A percentile compares a stretch with the other conserved stretches of the same genome.
These are phyloP conservation scores for Acleris literana DNA, from an alignment of 2,888 invertebrate species.

Conservation along the genomic window DNA sequence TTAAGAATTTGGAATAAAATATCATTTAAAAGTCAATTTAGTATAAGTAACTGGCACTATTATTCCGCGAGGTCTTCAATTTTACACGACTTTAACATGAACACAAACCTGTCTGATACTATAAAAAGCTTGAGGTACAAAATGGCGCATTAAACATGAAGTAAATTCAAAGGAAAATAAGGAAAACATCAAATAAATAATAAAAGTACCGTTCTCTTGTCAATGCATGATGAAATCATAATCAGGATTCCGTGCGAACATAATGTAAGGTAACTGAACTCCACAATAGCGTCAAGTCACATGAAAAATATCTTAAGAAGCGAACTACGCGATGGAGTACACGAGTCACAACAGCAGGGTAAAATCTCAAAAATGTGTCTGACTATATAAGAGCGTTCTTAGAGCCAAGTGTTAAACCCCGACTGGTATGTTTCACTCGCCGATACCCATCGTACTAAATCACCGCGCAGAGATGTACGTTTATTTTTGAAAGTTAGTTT, in stretches of 20 bases:
- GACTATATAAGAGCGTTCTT: slow-evolving; percentile 24
- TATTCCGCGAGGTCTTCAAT: no score
- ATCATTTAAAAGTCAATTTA: no score
- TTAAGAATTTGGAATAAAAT: no score
- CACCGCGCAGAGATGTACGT: slow-evolving; percentile 53
- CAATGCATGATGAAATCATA: slow-evolving; percentile 1
- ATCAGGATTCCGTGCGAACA: not conserved
- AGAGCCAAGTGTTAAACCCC: slow-evolving; percentile 24
- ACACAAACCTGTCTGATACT: no score
- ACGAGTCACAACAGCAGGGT: slow-evolving; percentile 22
- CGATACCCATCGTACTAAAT: slow-evolving; percentile 70
- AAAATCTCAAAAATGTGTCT: slow-evolving; percentile 33
- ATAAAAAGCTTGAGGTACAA: no score
- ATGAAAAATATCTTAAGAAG: slow-evolving; percentile 26
- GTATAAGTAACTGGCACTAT: no score
- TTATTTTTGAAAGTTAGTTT: slow-evolving; percentile 61
- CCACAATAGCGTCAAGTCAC: slow-evolving; percentile 9
- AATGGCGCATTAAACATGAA: no score
- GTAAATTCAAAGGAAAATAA: not conserved
- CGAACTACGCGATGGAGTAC: slow-evolving; percentile 17
- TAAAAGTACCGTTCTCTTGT: not conserved
- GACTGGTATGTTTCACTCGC: slow-evolving; percentile 72
- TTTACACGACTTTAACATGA: no score
- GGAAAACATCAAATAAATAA: not conserved
- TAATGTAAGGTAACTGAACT: slow-evolving; percentile 22